These are phyloP conservation scores for Aphrocallistes beatrix DNA, from an alignment of 37 sponge, comb jelly and placozoan genomes.

Conservation along the genomic window DNA sequence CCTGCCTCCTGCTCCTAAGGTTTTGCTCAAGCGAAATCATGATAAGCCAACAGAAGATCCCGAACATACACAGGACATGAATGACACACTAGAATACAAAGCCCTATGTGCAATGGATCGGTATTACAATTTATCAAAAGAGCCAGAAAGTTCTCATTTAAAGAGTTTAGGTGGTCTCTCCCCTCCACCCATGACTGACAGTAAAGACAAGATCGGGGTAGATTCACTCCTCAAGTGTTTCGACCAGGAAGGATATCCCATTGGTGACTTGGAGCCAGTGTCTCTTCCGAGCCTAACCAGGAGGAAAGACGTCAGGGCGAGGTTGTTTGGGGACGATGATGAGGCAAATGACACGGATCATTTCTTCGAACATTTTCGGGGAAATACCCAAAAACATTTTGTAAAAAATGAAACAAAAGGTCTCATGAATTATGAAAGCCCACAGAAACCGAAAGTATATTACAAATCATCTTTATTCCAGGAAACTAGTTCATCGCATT, in stretches of 20 bases:
- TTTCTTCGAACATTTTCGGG: background rate
- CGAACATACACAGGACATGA: background rate
- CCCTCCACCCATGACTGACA: slow-evolving; percentile 2
- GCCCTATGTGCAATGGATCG: background rate
- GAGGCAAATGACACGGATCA: background rate
- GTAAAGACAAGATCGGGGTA: background rate
- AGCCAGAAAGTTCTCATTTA: background rate
- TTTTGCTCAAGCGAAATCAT: background rate
- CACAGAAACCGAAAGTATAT: background rate
- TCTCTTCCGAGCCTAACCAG: background rate
- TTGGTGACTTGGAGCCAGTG: background rate
- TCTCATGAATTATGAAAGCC: background rate
- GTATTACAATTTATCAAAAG: background rate
- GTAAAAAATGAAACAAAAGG: slow-evolving; percentile 4
- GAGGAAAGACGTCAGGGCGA: background rate
- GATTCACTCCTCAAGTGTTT: background rate
- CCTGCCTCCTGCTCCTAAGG: background rate
- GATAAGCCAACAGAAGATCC: background rate
- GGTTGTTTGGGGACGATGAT: background rate
- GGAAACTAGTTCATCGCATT: background rate
- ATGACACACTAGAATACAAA: background rate
- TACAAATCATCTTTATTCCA: background rate
- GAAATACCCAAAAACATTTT: background rate
- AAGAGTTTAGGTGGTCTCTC: background rate
- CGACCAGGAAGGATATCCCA: background rate